A percentile compares a stretch with the other conserved stretches of the same genome.
Evolutionary conservation across 2,797 vertebrate species (phyloP).

Genomic region (Eidolon dupreanum): DNA sequence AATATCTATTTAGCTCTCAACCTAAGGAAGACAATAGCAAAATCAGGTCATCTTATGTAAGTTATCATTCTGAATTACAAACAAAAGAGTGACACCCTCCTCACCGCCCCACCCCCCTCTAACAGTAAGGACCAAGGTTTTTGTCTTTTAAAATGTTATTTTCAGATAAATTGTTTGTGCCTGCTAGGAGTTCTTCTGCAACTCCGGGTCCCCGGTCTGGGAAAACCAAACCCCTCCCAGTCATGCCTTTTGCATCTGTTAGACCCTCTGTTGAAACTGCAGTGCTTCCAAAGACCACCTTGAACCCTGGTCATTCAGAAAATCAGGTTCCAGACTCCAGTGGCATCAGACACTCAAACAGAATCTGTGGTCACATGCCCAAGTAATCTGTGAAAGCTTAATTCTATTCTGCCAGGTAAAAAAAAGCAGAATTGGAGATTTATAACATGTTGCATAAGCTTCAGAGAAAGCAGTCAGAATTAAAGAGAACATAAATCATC

Average conservation of each 20-base stretch:
- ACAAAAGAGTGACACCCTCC: background rate
- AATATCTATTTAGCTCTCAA: background rate
- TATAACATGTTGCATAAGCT: background rate
- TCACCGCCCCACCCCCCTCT: background rate
- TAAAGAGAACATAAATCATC: slow-evolving; percentile 49
- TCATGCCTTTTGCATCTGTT: background rate
- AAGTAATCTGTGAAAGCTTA: background rate
- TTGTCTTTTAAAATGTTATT: background rate
- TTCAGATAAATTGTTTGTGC: background rate
- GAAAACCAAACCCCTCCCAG: background rate
- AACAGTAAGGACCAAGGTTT: background rate
- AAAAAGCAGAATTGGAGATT: slow-evolving; percentile 42
- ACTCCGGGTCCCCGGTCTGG: background rate
- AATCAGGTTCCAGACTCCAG: background rate
- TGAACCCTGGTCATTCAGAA: background rate
- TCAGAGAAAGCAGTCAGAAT: slow-evolving; percentile 26
- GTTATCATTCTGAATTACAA: background rate
- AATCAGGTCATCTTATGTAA: background rate
- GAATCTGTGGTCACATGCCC: background rate
- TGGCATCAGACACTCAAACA: background rate
- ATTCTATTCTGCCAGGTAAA: background rate
- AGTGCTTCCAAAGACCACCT: background rate
- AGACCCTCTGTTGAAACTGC: background rate
- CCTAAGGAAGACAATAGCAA: background rate
- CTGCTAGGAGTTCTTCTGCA: background rate